Evolutionary conservation across 2,113 vertebrate species (phyloP).

Genomic region (Rafetus swinhoei): DNA sequence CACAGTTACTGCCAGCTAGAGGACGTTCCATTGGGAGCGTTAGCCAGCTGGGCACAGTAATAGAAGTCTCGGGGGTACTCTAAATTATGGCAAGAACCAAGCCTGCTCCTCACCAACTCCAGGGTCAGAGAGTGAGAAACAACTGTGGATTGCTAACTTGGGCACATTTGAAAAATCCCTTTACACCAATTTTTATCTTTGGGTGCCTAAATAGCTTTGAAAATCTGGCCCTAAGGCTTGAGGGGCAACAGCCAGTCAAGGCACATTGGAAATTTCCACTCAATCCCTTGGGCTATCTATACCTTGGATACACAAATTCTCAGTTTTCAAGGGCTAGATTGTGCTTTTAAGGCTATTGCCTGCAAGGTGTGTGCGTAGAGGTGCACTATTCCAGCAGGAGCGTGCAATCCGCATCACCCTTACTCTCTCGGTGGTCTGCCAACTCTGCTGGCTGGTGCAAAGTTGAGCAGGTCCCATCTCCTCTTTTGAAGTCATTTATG

Average conservation of each 20-base stretch:
- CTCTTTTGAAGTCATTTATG: accelerated
- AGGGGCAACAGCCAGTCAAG: background rate
- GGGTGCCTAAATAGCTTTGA: no score
- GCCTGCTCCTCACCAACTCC: background rate
- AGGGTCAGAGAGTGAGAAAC: background rate
- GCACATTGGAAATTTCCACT: background rate
- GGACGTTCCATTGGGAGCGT: background rate
- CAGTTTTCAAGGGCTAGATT: background rate
- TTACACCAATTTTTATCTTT: no score
- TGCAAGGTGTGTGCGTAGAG: background rate
- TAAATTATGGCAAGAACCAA: background rate
- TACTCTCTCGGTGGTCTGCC: background rate
- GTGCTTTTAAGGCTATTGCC: background rate
- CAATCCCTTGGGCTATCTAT: background rate
- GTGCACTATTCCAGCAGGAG: background rate
- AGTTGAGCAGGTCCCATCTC: accelerated
- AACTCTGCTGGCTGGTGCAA: background rate
- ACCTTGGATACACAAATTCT: background rate
- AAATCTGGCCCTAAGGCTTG: no score
- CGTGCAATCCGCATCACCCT: background rate
- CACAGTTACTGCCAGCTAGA: background rate
- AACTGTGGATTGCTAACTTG: background rate
- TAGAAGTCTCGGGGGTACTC: background rate
- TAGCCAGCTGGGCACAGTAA: background rate
- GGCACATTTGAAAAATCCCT: background rate